phyloP scores from a whole-genome alignment of 2,797 vertebrate genomes.

The Tangara arthus region DNA sequence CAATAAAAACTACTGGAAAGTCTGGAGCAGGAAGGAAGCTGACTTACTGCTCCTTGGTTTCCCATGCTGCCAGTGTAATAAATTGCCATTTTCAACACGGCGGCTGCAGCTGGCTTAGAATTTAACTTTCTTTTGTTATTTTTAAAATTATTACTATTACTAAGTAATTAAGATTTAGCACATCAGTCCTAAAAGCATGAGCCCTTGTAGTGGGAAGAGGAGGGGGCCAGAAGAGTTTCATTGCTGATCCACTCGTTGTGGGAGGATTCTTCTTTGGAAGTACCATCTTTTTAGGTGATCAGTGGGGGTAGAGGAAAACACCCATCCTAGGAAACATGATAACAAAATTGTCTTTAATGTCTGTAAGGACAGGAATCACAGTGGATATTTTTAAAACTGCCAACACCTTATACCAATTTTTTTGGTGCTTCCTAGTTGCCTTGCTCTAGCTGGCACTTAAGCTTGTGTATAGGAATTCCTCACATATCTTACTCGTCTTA shows the following conservation, averaged over 20 bases:
- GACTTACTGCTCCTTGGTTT: neutral
- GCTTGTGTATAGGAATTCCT: neutral
- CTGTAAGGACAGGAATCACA: neutral
- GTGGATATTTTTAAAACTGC: neutral
- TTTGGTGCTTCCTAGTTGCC: neutral
- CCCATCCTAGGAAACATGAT: neutral
- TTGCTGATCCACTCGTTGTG: neutral
- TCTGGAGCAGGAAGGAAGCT: conserved; percentile 35
- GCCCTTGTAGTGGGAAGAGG: accelerated
- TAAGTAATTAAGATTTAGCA: neutral
- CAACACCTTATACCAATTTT: neutral
- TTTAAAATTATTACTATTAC: neutral
- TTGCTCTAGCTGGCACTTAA: neutral
- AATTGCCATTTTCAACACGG: neutral
- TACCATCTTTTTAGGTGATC: neutral
- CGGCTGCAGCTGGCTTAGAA: neutral
- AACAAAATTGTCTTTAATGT: neutral
- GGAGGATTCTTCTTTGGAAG: neutral
- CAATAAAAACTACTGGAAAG: neutral
- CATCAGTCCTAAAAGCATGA: neutral
- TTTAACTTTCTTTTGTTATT: neutral
- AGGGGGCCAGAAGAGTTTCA: neutral
- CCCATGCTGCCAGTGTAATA: neutral
- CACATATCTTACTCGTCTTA: neutral
- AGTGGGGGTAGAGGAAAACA: neutral